These are phyloP conservation scores for Yasuhikotakia modesta DNA, from an alignment of 2,797 vertebrate genomes.

Conservation along the genomic window DNA sequence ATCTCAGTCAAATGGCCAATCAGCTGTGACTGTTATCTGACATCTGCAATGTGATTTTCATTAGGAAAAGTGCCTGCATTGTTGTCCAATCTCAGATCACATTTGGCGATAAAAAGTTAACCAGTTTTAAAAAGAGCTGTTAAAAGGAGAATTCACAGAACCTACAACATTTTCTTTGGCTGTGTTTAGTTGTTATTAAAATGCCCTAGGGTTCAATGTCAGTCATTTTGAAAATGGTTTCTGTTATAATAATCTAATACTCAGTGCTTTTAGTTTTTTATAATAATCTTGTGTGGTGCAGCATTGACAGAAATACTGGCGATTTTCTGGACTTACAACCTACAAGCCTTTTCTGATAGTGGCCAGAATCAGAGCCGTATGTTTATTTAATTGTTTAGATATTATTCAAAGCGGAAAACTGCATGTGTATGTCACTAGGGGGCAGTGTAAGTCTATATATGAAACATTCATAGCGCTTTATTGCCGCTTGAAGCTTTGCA, in stretches of 20 bases:
- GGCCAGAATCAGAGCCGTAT: neutral
- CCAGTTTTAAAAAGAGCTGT: slow-evolving; percentile 25
- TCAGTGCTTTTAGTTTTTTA: neutral
- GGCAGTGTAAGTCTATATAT: slow-evolving; percentile 52
- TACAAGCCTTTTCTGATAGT: no score
- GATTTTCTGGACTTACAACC: neutral
- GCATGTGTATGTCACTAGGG: slow-evolving; percentile 29
- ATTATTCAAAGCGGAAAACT: neutral
- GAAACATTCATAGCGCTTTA: neutral
- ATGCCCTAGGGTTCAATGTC: slow-evolving; percentile 21
- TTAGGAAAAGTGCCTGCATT: slow-evolving; percentile 17
- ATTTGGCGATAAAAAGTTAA: slow-evolving; percentile 54
- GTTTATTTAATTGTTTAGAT: neutral
- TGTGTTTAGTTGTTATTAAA: slow-evolving; percentile 33
- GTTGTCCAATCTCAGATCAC: slow-evolving; percentile 54
- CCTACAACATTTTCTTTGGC: slow-evolving; percentile 35
- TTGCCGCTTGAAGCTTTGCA: slow-evolving; percentile 13
- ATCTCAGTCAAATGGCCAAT: slow-evolving; percentile 46
- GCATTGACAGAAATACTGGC: slow-evolving; percentile 7
- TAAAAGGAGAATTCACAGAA: slow-evolving; percentile 28
- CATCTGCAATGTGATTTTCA: slow-evolving; percentile 27
- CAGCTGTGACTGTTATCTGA: slow-evolving; percentile 48
- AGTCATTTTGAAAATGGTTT: slow-evolving; percentile 16
- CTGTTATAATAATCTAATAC: neutral
- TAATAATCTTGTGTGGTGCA: neutral